These are phyloP conservation scores for Scaptodrosophila lebanonensis DNA, from an alignment of 1,140 invertebrate species.

Conservation along the genomic window DNA sequence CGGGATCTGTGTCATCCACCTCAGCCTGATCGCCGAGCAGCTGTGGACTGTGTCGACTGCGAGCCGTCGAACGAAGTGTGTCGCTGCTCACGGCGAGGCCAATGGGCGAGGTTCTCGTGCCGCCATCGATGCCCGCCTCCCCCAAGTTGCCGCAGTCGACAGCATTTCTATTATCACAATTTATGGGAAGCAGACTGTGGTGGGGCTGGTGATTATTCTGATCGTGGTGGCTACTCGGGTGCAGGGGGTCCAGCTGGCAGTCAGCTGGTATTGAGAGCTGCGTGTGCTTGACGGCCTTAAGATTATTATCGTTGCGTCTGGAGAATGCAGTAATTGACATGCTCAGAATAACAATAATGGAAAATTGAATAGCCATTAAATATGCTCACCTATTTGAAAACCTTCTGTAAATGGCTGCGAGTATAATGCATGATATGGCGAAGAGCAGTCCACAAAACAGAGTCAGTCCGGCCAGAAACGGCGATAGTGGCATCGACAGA, in stretches of 20 bases:
- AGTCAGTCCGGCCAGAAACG: slow-evolving; percentile 84
- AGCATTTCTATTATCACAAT: slow-evolving; percentile 59
- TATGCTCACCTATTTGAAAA: slow-evolving; percentile 78
- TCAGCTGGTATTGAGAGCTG: slow-evolving; percentile 73
- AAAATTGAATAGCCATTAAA: slow-evolving; percentile 11
- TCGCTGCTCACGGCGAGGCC: slow-evolving; percentile 46
- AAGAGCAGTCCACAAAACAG: slow-evolving; percentile 84
- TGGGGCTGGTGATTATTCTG: slow-evolving; percentile 64
- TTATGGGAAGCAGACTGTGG: slow-evolving; percentile 70
- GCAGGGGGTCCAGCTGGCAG: slow-evolving; percentile 74
- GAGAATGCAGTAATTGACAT: slow-evolving; percentile 45
- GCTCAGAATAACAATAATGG: slow-evolving; percentile 10
- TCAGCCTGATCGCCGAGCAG: slow-evolving; percentile 78
- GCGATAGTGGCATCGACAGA: slow-evolving; percentile 81
- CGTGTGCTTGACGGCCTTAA: slow-evolving; percentile 76
- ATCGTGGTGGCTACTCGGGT: slow-evolving; percentile 54
- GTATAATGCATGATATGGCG: slow-evolving; percentile 83
- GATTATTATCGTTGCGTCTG: slow-evolving; percentile 73
- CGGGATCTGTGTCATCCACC: slow-evolving; percentile 85
- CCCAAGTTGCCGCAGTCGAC: slow-evolving; percentile 43
- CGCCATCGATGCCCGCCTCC: slow-evolving; percentile 34
- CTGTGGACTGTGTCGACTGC: slow-evolving; percentile 60
- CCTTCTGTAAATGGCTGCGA: slow-evolving; percentile 83
- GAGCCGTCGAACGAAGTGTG: slow-evolving; percentile 56
- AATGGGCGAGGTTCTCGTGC: slow-evolving; percentile 39